Evolutionary conservation across 2,113 vertebrate genomes (phyloP), one percentile per base, ranked within the genome.

Genomic region (Dasypus novemcinctus): DNA sequence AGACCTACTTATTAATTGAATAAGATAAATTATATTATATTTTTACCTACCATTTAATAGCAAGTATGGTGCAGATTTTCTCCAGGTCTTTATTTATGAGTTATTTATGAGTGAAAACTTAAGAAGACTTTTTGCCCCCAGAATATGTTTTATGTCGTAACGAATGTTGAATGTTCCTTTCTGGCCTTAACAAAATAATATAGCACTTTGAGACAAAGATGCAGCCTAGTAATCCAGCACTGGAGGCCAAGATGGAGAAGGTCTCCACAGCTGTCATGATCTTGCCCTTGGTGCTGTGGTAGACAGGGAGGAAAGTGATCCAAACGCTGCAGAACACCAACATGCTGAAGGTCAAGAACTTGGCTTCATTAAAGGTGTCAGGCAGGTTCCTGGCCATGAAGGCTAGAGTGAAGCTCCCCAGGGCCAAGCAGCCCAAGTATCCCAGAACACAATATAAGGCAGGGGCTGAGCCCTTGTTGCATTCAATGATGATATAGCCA

Each of bases 251-350:
- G 41, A 98, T 98, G 64, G 98, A 98, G 93, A 98, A 98, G 14
- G 98, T 97, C 66, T 99, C 98, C 11, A 98, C 98, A 23, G 98
- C 98, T 21, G 98, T 97, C 0, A 96, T 93, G 81, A 98, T 98
- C 87, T 98, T 98, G 11, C 98, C 98, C 29, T 98, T 98, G 29
- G 98, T 98, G 95, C 98, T n/a, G n/a, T n/a, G n/a, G n/a, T n/a
- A n/a, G n/a, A n/a, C n/a, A n/a, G n/a, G n/a, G n/a, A n/a, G n/a
- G n/a, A n/a, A n/a, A n/a, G n/a, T n/a, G n/a, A n/a, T n/a, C n/a
- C n/a, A n/a, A n/a, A n/a, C n/a, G n/a, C n/a, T n/a, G n/a, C n/a
- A n/a, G n/a, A n/a, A n/a, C n/a, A n/a, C n/a, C n/a, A n/a, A n/a
- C n/a, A n/a, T n/a, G n/a, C n/a, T n/a, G n/a, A n/a, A 98, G 75